A percentile compares a stretch with the other conserved stretches of the same genome.
These are phyloP conservation scores for Sylvia atricapilla DNA, from an alignment of 2,113 vertebrate species.

Conservation along the genomic window DNA sequence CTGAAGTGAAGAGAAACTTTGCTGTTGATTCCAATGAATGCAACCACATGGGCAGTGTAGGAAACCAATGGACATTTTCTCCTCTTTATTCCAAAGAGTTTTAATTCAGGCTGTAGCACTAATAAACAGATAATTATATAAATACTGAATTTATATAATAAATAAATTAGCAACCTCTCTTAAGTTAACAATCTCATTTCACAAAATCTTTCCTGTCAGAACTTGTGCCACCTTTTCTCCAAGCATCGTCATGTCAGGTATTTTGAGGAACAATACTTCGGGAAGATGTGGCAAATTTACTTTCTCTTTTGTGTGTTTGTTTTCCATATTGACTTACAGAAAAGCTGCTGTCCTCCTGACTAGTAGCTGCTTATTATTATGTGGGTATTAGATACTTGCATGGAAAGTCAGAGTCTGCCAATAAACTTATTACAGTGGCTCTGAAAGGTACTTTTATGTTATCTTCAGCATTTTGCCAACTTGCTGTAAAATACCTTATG, in stretches of 20 bases:
- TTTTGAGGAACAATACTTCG: neutral
- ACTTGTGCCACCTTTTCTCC: neutral
- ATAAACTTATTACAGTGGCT: neutral
- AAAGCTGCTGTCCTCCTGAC: neutral
- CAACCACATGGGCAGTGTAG: neutral
- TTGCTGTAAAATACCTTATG: conserved; percentile 26
- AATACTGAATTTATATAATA: neutral
- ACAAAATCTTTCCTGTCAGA: neutral
- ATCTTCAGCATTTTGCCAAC: conserved; percentile 9
- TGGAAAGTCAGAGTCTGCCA: conserved; percentile 1
- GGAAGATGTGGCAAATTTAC: neutral
- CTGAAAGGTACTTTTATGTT: conserved; percentile 23
- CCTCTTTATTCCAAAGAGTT: neutral
- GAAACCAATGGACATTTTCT: neutral
- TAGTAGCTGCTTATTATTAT: neutral
- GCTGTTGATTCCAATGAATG: neutral
- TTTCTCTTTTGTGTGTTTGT: neutral
- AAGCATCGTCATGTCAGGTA: neutral
- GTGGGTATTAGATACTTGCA: neutral
- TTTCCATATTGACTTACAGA: neutral
- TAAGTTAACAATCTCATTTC: neutral
- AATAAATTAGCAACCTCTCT: neutral
- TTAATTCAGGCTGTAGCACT: neutral
- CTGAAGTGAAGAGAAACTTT: neutral
- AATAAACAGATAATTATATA: neutral